These are phyloP conservation scores for Silurus meridionalis DNA, from an alignment of 2,113 vertebrate species.

Conservation along the genomic window DNA sequence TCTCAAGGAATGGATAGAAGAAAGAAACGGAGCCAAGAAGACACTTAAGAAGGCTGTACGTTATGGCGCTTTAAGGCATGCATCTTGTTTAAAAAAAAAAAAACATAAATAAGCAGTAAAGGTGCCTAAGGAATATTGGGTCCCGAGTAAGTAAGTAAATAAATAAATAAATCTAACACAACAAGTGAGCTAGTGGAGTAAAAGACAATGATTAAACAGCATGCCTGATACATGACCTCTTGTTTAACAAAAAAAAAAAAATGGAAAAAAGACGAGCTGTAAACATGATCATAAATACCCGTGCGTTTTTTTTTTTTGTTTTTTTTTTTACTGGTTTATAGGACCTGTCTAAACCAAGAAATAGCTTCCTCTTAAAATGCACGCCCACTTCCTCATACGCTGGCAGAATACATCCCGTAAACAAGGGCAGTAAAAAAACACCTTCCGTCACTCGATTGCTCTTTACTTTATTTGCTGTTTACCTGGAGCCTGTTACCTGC, in stretches of 20 bases:
- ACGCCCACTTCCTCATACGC: constrained; percentile 22
- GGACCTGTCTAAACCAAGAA: not conserved
- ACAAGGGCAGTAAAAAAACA: not conserved
- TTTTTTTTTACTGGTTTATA: not conserved
- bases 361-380: not conserved
- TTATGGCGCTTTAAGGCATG: not conserved
- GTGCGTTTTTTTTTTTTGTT: rapidly evolving
- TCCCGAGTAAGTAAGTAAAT: no score
- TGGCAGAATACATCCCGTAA: not conserved
- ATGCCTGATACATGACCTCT: no score
- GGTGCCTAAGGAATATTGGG: no score
- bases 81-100: no score
- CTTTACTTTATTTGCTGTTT: not conserved
- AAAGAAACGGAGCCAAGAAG: not conserved
- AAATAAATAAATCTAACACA: no score
- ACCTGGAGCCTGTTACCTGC: not conserved
- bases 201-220: no score
- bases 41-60: not conserved
- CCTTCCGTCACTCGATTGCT: not conserved
- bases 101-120: no score
- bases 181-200: no score
- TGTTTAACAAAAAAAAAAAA: not conserved
- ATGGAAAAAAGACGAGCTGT: not conserved
- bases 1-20: not conserved
- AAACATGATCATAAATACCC: not conserved